Conservation (phyloP, 2,113 vertebrate genomes). For the Promerops cafer region DNA sequence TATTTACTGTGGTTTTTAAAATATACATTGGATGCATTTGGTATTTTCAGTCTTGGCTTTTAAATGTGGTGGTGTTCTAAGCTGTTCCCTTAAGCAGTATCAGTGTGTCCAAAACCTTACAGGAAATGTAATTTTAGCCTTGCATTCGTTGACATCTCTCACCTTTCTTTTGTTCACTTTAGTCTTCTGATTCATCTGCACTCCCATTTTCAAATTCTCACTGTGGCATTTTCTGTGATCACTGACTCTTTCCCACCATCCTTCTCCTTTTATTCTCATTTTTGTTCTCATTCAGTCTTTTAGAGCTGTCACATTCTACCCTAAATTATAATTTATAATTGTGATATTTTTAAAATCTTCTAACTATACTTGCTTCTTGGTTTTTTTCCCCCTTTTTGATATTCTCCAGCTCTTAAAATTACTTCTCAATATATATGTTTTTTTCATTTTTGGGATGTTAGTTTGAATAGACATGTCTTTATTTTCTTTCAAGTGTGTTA, state of each 20-base stretch:
- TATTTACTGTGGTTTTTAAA: not conserved
- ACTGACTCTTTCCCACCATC: not conserved
- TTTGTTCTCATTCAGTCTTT: not conserved
- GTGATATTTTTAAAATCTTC: not conserved
- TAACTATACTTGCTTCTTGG: not conserved
- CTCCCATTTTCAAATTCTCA: constrained; percentile 14
- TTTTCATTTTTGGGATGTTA: not conserved
- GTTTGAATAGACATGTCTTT: not conserved
- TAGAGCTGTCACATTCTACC: not conserved
- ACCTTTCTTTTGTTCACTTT: not conserved
- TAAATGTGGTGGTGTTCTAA: not conserved
- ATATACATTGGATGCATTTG: not conserved
- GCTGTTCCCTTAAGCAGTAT: not conserved
- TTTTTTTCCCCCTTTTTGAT: not conserved
- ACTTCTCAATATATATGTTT: not conserved
- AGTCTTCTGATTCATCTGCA: not conserved
- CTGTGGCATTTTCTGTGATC: not conserved
- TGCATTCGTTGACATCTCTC: constrained; percentile 1
- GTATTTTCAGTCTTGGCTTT: not conserved
- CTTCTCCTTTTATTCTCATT: not conserved
- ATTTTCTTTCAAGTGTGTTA: not conserved
- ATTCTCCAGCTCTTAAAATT: not conserved
- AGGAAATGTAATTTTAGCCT: constrained; percentile 6
- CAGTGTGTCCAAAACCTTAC: not conserved
- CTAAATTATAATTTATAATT: not conserved